Evolutionary conservation across 2,797 vertebrate species (phyloP), one percentile per base, ranked within the genome.

Genomic region (Arctocebus calabarensis): DNA sequence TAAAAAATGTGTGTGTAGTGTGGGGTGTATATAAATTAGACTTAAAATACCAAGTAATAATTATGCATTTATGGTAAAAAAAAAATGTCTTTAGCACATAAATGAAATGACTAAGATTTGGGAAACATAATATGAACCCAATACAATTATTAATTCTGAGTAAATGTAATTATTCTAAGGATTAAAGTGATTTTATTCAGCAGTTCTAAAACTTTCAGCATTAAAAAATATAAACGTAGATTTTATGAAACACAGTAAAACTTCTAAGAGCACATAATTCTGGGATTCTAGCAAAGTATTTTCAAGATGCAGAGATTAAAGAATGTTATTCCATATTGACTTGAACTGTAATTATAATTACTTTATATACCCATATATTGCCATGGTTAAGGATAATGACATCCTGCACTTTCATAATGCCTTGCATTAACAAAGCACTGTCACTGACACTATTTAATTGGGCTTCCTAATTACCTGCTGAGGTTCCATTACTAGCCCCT

Each of bases 221-320:
- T 94, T 86, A 48, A 62, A 62, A 84, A 93, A 87, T 59, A 16
- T 40, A 77, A 73, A 88, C 32, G 22, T 84, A 92, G 70, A 82
- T 68, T 73, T 61, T 61, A 52, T 73, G 48, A 85, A 94, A 61
- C 57, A 52, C 1, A 22, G 16, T 45, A 45, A 90, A 61, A 92
- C 66, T 62, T 88, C 20, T 73, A 85, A 91, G 45, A 79, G 64
- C 57, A 74, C 25, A 59, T 34, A 86, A 68, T 66, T 45, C 43
- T 90, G 86, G 59, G 40, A 94, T 77, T 84, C 90, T 73, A 43
- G 32, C 94, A 82, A 82, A 37, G 94, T 91, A 73, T 83, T 86
- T 89, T 82, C 40, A 73, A 78, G 57, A 64, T 64, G 37, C 57
- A 34, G 32, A 40, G 79, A 16, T 37, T 37, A 40, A 66, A 93